Base-by-base conservation (phyloP, 1,140 invertebrate species). In the Andricus grossulariae region DNA sequence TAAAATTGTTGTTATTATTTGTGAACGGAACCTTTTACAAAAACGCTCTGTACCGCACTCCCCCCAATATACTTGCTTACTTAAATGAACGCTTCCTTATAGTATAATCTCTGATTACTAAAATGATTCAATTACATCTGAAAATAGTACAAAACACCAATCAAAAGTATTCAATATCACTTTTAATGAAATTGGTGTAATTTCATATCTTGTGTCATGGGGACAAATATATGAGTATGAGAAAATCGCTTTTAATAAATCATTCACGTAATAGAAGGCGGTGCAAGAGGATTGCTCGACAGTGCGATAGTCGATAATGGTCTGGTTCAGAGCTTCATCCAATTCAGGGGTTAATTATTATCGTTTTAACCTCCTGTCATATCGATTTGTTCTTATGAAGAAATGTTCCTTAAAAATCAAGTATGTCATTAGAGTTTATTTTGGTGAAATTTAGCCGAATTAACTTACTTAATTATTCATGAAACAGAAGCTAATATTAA, bases 321-420 rank as follows among this genome's bases (percentile, higher is more conserved):
- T 85, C 85, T 85, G 83, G 85, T 86, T 86, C 82, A 83, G 82
- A 32, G 75, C 81, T 74, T 79, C 83, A 80, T 81, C 86, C 85
- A 86, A 86, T 87, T 85, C 78, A 77, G 77, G 74, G 86, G 85
- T 85, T 87, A 87, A 87, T 87, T 87, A 85, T 83, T 84, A 85
- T 86, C 84, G 84, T 85, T 86, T 85, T 85, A 84, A 86, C 83
- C 84, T 71, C 74, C 72, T 54, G 57, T 70, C 76, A 79, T 80
- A 78, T 71, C 74, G 74, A 50, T 50, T 52, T 60, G 70, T 78
- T 80, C 77, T 79, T 83, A 84, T 76, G 78, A 71, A 19, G 70
- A 74, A 25, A 32, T 25, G 25, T 32, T 6, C 57, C 10, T 10
- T 25, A 15, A 49, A 32, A 32, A 32, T 32, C 5, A 32, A 0